Conservation (phyloP, 1,140 invertebrate species). For the Andrena cerasifolii region DNA sequence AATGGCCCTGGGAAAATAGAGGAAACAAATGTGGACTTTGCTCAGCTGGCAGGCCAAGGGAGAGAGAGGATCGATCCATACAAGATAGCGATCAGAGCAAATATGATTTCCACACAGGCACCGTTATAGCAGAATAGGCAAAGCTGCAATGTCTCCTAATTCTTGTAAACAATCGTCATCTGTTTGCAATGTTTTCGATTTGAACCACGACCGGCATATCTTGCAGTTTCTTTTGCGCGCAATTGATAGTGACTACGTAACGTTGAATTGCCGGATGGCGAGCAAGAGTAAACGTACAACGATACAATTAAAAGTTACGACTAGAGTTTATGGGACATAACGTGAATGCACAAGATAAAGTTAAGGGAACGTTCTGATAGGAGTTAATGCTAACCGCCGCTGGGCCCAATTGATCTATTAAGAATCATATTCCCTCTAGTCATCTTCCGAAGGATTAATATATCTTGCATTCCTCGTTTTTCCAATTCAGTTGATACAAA, state of each 20-base stretch:
- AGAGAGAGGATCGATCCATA: slow-evolving; percentile 22
- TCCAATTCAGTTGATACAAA: not conserved
- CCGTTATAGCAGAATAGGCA: not conserved
- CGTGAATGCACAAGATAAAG: not conserved
- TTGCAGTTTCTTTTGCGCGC: not conserved
- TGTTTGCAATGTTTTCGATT: not conserved
- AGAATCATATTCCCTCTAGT: too few species aligned
- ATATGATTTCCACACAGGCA: slow-evolving; percentile 11
- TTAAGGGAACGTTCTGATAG: not conserved
- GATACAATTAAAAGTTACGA: not conserved
- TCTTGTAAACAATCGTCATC: slow-evolving; percentile 30
- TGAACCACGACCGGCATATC: too few species aligned
- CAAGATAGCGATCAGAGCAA: slow-evolving; percentile 32
- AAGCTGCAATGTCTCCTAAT: not conserved
- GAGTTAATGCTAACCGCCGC: not conserved
- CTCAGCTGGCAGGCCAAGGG: slow-evolving; percentile 17
- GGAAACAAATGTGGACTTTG: slow-evolving; percentile 58
- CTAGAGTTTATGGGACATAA: not conserved
- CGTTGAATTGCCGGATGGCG: not conserved
- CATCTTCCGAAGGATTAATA: not conserved
- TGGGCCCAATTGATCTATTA: not conserved
- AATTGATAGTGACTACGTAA: not conserved
- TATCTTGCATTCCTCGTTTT: not conserved
- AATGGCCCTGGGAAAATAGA: slow-evolving; percentile 44
- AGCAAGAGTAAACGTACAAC: not conserved